Conservation (phyloP, 1,140 invertebrate species). For the Pissodes strobi region DNA sequence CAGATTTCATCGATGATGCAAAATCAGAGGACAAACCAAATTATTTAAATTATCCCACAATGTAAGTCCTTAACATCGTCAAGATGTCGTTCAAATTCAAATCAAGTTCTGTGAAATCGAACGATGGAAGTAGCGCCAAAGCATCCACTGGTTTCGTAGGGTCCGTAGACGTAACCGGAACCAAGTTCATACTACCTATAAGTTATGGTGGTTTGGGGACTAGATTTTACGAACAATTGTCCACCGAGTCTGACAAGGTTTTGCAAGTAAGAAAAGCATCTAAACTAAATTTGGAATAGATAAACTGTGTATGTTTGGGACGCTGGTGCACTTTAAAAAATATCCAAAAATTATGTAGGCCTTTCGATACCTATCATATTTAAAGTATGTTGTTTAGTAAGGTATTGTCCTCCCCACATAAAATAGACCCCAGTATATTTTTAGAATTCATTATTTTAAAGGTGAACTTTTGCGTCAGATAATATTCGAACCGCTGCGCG, state of each 20-base stretch:
- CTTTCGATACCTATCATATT: no score
- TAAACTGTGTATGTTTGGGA: neutral
- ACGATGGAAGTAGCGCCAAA: neutral
- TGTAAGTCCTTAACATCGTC: neutral
- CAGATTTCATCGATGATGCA: no score
- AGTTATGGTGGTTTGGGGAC: slow-evolving; percentile 30
- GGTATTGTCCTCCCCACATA: no score
- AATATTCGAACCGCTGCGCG: no score
- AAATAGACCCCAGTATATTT: no score
- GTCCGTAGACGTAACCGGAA: slow-evolving; percentile 10
- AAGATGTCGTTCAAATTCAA: neutral
- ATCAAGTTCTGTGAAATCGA: neutral
- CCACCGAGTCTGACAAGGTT: slow-evolving; percentile 26
- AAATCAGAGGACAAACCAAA: no score
- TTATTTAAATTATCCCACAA: no score
- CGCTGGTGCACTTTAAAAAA: neutral
- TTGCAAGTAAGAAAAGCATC: slow-evolving; percentile 28
- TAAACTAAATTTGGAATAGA: neutral
- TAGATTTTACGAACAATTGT: slow-evolving; percentile 25
- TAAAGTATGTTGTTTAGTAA: no score
- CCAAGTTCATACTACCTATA: neutral
- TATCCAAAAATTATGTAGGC: neutral
- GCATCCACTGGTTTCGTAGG: neutral
- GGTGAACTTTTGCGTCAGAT: no score
- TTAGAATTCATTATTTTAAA: no score